Base-by-base conservation (phyloP, 2,888 invertebrate genomes). In the Harpagoxenus sublaevis region DNA sequence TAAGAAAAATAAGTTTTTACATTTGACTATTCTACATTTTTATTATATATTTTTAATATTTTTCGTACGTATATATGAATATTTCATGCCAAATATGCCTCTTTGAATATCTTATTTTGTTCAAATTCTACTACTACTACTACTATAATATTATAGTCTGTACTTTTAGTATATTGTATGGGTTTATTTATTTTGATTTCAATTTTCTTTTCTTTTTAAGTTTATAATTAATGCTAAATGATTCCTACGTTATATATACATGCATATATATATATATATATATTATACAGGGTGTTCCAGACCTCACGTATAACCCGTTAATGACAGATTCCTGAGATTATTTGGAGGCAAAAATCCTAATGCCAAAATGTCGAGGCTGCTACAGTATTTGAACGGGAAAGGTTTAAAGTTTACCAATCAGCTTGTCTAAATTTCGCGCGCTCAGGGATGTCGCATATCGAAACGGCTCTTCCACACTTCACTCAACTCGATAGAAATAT, bases 1-100 rank as follows among this genome's bases (percentile, higher is more conserved):
- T 63, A 39, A 62, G 35, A 63, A 63, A 63, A 63, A 9, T 62
- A 62, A 39, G 9, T 39, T 63, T 62, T 62, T 63, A 3, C 4
- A 63, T 10, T 39, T 8, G 35, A 35, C 35, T 63, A 35, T 62
- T 2, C 18, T n/a, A n/a, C 10, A 63, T 63, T 39, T 39, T 63
- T 6, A 62, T 53, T 35, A 35, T 35, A 35, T 35, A 35, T 35
- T 35, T 35, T 35, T 35, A 18, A 55, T 4, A 63, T 35, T 63
- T 63, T 18, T 62, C 15, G 4, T 60, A 35, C 31, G 28, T 57
- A 9, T 6, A 6, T 6, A 39, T 39, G 39, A 4, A 39, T 31
- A 35, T 55, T 55, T 6, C 3, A 55, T 55, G 3, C 10, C 1
- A 23, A 55, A 55, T 55, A 55, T 55, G n/a, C 9, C 23, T 55